Conservation (phyloP, 2,113 vertebrate genomes). For the Nansenia antarctica region DNA sequence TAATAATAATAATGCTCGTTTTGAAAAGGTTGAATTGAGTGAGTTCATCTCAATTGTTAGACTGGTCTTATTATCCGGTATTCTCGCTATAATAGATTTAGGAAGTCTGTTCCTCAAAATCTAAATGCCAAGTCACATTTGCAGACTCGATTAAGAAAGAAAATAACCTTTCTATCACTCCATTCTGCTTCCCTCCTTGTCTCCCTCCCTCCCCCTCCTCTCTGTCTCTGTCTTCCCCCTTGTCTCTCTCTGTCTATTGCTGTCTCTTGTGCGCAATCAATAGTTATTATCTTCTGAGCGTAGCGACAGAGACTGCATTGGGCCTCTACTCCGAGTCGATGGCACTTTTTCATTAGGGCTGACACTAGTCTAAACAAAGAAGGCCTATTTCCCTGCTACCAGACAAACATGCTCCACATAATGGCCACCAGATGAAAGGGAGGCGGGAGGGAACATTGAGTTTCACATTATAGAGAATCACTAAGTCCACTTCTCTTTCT, state of each 20-base stretch:
- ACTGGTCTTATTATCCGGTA: no score
- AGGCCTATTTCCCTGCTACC: constrained; percentile 69
- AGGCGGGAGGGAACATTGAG: constrained; percentile 72
- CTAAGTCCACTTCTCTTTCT: constrained; percentile 52
- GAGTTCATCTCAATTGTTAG: no score
- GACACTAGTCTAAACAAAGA: constrained; percentile 78
- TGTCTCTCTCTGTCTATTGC: constrained; percentile 32
- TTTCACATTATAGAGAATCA: constrained; percentile 74
- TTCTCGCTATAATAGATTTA: no score
- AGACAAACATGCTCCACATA: constrained; percentile 71
- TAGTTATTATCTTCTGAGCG: constrained; percentile 75
- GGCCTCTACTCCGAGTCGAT: constrained; percentile 67
- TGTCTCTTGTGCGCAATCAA: constrained; percentile 72
- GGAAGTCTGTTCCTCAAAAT: background rate
- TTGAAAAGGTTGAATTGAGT: no score
- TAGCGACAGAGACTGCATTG: constrained; percentile 50
- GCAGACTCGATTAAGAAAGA: no score
- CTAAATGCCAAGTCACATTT: constrained; percentile 2
- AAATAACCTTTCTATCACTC: background rate
- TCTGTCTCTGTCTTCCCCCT: constrained; percentile 44
- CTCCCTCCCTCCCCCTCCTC: constrained; percentile 21
- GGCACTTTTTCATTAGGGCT: constrained; percentile 78
- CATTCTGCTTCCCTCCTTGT: constrained; percentile 21
- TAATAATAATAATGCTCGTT: no score
- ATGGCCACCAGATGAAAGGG: constrained; percentile 71